A percentile compares a stretch with the other conserved stretches of the same genome.
Evolutionary conservation across 2,113 vertebrate genomes (phyloP).

Genomic region (Mobula birostris): DNA sequence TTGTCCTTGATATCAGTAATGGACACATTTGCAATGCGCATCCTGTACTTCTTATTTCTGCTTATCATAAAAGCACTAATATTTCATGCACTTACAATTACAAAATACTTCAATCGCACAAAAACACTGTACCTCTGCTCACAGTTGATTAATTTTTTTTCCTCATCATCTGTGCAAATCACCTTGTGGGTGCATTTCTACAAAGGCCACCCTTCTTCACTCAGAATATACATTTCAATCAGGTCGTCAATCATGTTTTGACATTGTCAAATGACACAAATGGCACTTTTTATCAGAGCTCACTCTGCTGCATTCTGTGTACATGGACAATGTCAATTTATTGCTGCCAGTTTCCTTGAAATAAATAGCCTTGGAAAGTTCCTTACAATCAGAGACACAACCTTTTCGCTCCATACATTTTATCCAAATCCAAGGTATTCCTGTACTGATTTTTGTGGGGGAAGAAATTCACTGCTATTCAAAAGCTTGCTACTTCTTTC

Average conservation of each 20-base stretch:
- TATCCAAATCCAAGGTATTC: background rate
- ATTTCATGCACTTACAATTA: background rate
- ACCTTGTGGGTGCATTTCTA: too few species aligned
- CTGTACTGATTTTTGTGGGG: background rate
- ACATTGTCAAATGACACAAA: background rate
- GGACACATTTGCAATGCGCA: background rate
- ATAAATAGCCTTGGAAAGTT: background rate
- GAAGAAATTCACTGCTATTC: background rate
- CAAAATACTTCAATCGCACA: background rate
- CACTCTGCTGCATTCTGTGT: background rate
- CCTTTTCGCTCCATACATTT: background rate
- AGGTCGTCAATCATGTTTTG: background rate
- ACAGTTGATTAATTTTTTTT: background rate
- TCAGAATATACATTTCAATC: background rate
- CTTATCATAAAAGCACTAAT: background rate
- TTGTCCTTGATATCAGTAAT: background rate
- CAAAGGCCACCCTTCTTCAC: background rate
- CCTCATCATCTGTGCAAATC: background rate
- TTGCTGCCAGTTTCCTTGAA: background rate
- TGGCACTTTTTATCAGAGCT: background rate
- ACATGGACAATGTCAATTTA: background rate
- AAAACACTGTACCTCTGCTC: background rate
- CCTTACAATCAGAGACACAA: background rate
- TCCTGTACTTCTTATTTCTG: background rate
- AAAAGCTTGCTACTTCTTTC: background rate